Conservation (phyloP, 2,888 invertebrate genomes). For the Syrphus vitripennis region DNA sequence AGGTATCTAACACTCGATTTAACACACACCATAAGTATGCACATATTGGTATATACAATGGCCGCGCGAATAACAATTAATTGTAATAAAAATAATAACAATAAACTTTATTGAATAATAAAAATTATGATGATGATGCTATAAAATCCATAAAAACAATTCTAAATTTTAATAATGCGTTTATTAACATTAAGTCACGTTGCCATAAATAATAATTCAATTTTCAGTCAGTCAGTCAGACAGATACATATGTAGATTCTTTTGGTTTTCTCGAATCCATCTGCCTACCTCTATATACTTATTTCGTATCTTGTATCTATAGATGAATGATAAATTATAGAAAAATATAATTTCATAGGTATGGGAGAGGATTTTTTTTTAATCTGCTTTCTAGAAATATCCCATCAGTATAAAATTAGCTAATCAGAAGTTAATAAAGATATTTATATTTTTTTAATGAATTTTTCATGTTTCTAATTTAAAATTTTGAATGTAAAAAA, state of each 20-base stretch:
- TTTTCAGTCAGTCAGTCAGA: background rate
- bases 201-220: conserved; percentile 71
- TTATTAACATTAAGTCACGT: conserved; percentile 64
- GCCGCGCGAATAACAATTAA: conserved; percentile 74
- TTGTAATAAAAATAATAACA: conserved; percentile 76
- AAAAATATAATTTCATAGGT: background rate
- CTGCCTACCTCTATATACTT: too few relatives aligned
- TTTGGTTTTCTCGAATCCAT: background rate
- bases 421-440: conserved; percentile 1
- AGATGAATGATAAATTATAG: background rate
- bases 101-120: conserved; percentile 78
- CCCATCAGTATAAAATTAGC: background rate
- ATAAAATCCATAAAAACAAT: conserved; percentile 80
- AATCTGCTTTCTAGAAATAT: background rate
- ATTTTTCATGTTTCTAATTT: conserved; percentile 2
- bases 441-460: conserved; percentile 1
- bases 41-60: background rate
- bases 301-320: too few relatives aligned
- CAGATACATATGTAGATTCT: background rate
- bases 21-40: background rate
- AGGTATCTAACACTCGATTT: conserved; percentile 43
- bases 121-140: conserved; percentile 78
- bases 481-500: too few relatives aligned
- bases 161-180: conserved; percentile 78
- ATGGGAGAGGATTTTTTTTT: background rate